Conservation (phyloP, 2,797 vertebrate species). For the Rhinophrynus dorsalis region DNA sequence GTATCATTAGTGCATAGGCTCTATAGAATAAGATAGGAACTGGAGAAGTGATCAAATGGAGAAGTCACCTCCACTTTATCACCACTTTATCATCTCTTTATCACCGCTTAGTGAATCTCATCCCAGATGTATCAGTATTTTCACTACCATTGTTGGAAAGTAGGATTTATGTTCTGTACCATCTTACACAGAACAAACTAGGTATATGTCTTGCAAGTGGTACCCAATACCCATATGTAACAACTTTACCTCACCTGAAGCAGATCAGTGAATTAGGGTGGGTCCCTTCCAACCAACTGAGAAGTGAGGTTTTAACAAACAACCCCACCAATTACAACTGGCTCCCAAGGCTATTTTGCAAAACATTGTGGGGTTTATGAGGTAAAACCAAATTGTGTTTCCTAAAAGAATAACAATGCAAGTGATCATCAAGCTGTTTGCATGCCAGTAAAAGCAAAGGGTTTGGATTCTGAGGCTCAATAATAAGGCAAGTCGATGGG, state of each 20-base stretch:
- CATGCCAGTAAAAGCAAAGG: slow-evolving; percentile 42
- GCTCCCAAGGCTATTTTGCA: slow-evolving; percentile 40
- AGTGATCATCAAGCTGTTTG: slow-evolving; percentile 41
- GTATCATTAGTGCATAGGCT: no score
- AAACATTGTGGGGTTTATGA: slow-evolving; percentile 33
- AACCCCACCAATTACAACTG: slow-evolving; percentile 11
- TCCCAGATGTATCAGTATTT: no score
- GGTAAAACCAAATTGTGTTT: slow-evolving; percentile 29
- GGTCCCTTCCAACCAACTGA: slow-evolving; percentile 14
- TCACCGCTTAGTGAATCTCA: no score
- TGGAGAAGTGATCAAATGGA: no score
- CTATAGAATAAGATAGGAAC: no score
- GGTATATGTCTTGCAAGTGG: no score
- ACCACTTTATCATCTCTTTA: no score
- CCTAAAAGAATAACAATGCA: slow-evolving; percentile 40
- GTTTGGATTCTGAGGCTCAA: slow-evolving; percentile 30
- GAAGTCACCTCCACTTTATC: no score
- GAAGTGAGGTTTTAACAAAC: slow-evolving; percentile 26
- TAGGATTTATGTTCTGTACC: no score
- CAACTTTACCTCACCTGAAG: neutral
- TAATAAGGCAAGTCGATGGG: slow-evolving; percentile 33
- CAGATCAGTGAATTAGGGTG: slow-evolving; percentile 5
- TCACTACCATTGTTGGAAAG: no score
- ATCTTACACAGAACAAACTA: no score
- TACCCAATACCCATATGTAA: no score